Evolutionary conservation across 2,888 invertebrate species (phyloP), one percentile per base, ranked within the genome.

Genomic region (Chrysolina haemoptera): DNA sequence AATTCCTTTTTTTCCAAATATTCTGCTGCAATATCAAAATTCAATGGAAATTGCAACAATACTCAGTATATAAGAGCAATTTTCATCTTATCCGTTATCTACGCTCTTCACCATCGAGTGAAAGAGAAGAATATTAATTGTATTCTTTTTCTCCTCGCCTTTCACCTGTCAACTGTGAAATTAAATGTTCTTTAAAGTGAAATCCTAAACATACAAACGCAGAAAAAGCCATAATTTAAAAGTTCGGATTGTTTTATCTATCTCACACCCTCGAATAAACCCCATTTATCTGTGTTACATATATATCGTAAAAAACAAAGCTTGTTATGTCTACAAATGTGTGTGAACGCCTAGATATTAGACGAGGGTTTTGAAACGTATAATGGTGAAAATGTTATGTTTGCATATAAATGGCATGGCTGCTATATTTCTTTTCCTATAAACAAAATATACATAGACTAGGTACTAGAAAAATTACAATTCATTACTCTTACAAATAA

Each of bases 271-370:
- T 71, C 64, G 68, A 68, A 74, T 71, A 62, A 71, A 71, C 48
- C 68, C 74, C 74, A 74, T 74, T 74, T 74, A 64, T 74, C 74
- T 74, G 68, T 70, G 74, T 71, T 74, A 71, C 35, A 35, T 68
- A 71, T 71, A 70, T 71, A 74, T 74, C 71, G 74, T 74, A 74
- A 74, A 74, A 74, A 74, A 74, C 70, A 74, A 70, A 68, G 74
- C 74, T 68, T 71, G 71, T 74, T 74, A 73, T 74, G 74, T 74
- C 74, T 74, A 74, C 74, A 74, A 74, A 74, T 74, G 71, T 74
- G 53, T 69, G 74, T 64, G 74, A 74, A 70, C 70, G 68, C 72
- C 67, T 68, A 72, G 74, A 70, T 71, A 71, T 74, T 70, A 71
- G 71, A 74, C 55, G 68, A 64, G 74, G 74, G 68, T 70, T 70